Evolutionary conservation across 2,797 vertebrate species (phyloP).

Genomic region (Ptychobarbus kaznakovi): DNA sequence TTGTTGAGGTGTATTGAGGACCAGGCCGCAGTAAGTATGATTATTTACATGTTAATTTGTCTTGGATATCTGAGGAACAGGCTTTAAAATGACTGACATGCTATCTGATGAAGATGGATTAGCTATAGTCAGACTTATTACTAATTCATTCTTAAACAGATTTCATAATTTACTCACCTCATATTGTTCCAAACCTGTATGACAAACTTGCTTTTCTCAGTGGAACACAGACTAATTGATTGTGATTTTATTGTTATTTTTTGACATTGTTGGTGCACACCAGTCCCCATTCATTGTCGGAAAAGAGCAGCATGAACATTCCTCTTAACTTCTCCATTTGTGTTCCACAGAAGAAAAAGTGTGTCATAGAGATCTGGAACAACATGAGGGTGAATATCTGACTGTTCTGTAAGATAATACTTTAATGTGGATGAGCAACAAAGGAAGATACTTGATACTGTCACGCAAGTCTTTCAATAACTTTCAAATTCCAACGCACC

Average conservation of each 20-base stretch:
- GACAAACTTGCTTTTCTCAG: background rate
- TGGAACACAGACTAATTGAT: background rate
- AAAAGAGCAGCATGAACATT: background rate
- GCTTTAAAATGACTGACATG: background rate
- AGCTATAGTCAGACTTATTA: background rate
- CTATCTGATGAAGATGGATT: background rate
- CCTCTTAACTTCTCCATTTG: background rate
- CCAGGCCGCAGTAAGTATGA: background rate
- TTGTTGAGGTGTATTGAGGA: background rate
- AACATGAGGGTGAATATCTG: background rate
- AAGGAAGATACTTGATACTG: conserved; percentile 1
- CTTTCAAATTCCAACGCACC: background rate
- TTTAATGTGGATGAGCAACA: background rate
- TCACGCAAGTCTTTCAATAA: conserved; percentile 12
- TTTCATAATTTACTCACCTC: background rate
- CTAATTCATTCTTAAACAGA: background rate
- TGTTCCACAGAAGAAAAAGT: background rate
- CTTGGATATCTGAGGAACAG: background rate
- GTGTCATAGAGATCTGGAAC: background rate
- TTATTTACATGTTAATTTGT: background rate
- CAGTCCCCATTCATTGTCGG: background rate
- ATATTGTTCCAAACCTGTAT: background rate
- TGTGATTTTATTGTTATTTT: background rate
- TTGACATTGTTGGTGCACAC: background rate
- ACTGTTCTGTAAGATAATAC: background rate